phyloP scores from a whole-genome alignment of 2,113 vertebrate species.

The Poecilia latipinna region DNA sequence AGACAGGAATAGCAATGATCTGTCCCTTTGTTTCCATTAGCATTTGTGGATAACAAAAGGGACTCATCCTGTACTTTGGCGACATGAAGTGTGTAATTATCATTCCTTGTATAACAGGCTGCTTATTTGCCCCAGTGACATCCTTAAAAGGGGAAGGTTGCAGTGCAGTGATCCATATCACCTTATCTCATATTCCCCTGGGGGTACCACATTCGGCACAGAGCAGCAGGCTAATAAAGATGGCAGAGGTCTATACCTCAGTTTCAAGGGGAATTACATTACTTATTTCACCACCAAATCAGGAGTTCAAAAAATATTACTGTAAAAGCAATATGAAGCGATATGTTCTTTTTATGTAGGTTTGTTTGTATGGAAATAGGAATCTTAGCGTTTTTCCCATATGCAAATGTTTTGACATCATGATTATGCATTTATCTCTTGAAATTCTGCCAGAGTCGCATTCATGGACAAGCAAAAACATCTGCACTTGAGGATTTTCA shows the following conservation, averaged over 20 bases:
- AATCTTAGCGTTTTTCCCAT: neutral
- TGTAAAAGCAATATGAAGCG: neutral
- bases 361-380: neutral
- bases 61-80: constrained; percentile 60
- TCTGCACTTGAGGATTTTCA: constrained; percentile 11
- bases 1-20: constrained; percentile 31
- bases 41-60: constrained; percentile 60
- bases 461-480: neutral
- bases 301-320: neutral
- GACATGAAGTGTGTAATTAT: constrained; percentile 75
- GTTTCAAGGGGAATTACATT: constrained; percentile 26
- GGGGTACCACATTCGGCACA: constrained; percentile 42
- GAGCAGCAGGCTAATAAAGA: constrained; percentile 62
- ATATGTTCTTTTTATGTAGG: neutral
- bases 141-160: constrained; percentile 62
- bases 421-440: neutral
- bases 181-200: constrained; percentile 63
- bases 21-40: constrained; percentile 59
- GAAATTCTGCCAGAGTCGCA: neutral
- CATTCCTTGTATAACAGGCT: constrained; percentile 72
- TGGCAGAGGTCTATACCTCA: constrained; percentile 46
- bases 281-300: neutral
- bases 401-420: neutral
- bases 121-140: constrained; percentile 66
- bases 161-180: constrained; percentile 73